Evolutionary conservation across 2,797 vertebrate genomes (phyloP).

Genomic region (Lagocephalus sceleratus): DNA sequence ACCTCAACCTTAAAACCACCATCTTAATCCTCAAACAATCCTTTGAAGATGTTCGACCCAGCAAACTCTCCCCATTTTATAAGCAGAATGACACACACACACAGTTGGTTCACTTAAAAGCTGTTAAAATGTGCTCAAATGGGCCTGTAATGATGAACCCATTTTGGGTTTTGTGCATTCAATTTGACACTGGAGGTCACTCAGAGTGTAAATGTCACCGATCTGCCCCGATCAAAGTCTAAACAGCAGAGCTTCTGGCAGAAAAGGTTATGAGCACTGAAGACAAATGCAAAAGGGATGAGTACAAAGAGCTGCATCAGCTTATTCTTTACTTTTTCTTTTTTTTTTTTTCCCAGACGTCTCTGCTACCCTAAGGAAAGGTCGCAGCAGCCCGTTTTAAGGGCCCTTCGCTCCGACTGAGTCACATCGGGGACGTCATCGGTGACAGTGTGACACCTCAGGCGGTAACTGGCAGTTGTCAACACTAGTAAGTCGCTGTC

Average conservation of each 20-base stretch:
- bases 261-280: slow-evolving; percentile 62
- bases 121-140: too few species aligned
- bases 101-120: neutral
- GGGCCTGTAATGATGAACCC: too few species aligned
- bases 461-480: slow-evolving; percentile 66
- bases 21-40: too few species aligned
- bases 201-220: slow-evolving; percentile 32
- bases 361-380: slow-evolving; percentile 68
- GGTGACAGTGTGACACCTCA: slow-evolving; percentile 65
- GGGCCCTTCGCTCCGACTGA: slow-evolving; percentile 57
- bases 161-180: too few species aligned
- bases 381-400: slow-evolving; percentile 63
- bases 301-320: slow-evolving; percentile 67
- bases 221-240: slow-evolving; percentile 47
- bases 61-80: neutral
- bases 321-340: slow-evolving; percentile 59
- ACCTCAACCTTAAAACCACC: neutral
- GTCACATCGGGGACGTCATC: slow-evolving; percentile 66
- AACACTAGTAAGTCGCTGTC: slow-evolving; percentile 66
- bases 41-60: too few species aligned
- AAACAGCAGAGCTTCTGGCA: slow-evolving; percentile 62
- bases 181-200: slow-evolving; percentile 37
- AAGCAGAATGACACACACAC: neutral
- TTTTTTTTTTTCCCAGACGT: too few species aligned
- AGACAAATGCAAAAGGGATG: slow-evolving; percentile 62